Conservation (phyloP, 2,113 vertebrate species). For the Suncus etruscus region DNA sequence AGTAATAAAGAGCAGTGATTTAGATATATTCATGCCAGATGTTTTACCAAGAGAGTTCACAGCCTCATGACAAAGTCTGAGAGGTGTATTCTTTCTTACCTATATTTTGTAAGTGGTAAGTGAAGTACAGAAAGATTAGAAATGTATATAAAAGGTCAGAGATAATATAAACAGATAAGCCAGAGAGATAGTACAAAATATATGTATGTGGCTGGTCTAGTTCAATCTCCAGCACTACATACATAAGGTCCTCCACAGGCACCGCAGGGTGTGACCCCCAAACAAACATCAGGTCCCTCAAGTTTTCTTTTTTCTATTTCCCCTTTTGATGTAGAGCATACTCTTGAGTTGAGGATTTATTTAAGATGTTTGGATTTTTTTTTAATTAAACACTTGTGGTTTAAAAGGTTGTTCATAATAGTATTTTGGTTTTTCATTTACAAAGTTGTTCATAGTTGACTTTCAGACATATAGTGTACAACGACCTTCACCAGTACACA, state of each 20-base stretch:
- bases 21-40: neutral
- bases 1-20: neutral
- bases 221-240: too few species aligned
- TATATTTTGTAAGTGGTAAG: constrained; percentile 2
- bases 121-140: neutral
- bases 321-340: neutral
- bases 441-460: too few species aligned
- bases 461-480: too few species aligned
- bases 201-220: too few species aligned
- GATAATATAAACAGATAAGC: neutral
- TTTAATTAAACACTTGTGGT: too few species aligned
- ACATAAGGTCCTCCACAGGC: too few species aligned
- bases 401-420: too few species aligned
- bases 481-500: too few species aligned
- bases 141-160: neutral
- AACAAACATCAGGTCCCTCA: too few species aligned
- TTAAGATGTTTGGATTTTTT: neutral
- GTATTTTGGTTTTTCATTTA: too few species aligned
- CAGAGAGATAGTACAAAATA: neutral
- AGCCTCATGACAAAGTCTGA: neutral
- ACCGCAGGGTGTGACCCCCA: too few species aligned
- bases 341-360: neutral
- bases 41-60: neutral
- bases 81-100: neutral
- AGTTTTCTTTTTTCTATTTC: too few species aligned